Base-by-base conservation (phyloP, 1,140 invertebrate species). In the fruit fly (Drosophila melanogaster) region DNA sequence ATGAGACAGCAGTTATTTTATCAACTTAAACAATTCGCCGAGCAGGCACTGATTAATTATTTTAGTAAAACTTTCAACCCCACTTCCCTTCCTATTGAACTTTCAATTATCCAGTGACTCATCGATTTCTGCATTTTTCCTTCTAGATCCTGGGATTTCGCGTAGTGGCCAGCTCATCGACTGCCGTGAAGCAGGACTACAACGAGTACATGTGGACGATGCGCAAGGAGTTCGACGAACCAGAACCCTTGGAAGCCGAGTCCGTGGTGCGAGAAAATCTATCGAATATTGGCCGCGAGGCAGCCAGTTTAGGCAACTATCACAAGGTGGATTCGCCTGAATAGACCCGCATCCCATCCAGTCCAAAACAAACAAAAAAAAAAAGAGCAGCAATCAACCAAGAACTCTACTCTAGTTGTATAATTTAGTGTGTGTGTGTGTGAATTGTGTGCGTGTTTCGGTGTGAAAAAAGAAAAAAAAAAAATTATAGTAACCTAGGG, bases 201-300 rank as follows among this genome's bases (percentile, higher is more conserved):
- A 97, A 96, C 94, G 96, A 97, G 86, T 96, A 97, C 81, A 97
- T 97, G 96, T 97, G 96, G 96, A 97, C 96, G 92, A 96, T 97
- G 95, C 95, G 96, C 94, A 96, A 96, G 92, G 96, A 97, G 77
- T 97, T 97, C 92, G 93, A 95, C 54, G 96, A 97, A 87, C 96
- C 96, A 44, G 96, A 97, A 91, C 94, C 94, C 24, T 92, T 93
- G 38, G 94, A 94, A 60, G 92, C 94, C 15, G 93, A 94, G 69
- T 93, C 94, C 74, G 93, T 94, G 51, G 94, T 94, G 54, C 93
- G 94, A 77, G 94, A 94, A 61, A 94, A 94, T 78, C 93, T 94
- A 38, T 94, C 94, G 46, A 94, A 94, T 77, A 93, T 94, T 65
- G 94, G 93, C 53, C 93, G 94, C 62, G 94, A 94, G 86, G 90